These are phyloP conservation scores for Gallinago undulata DNA, from an alignment of 2,113 vertebrate species.

Conservation along the genomic window DNA sequence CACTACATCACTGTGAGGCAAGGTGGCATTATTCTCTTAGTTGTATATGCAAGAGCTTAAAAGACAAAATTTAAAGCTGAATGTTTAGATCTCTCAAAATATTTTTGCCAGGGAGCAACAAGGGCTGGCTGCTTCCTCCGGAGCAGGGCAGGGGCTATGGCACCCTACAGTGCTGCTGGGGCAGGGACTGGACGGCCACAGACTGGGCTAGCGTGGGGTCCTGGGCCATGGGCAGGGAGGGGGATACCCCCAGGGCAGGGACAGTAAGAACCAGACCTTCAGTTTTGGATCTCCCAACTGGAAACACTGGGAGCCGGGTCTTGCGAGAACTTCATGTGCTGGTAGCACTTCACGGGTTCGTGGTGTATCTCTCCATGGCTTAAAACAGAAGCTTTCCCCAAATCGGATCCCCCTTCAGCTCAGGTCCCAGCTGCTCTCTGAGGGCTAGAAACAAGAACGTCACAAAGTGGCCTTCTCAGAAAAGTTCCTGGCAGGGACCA, in stretches of 20 bases:
- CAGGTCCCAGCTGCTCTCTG: neutral
- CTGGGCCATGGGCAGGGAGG: neutral
- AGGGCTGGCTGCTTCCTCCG: neutral
- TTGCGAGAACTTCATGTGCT: neutral
- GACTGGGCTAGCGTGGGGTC: neutral
- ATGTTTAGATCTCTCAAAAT: accelerated
- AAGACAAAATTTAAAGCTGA: neutral
- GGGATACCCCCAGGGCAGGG: neutral
- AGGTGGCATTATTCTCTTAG: constrained; percentile 65
- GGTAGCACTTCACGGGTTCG: neutral
- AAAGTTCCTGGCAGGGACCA: neutral
- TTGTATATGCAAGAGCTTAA: neutral
- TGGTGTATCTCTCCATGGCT: neutral
- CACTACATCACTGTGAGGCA: constrained; percentile 46
- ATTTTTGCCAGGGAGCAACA: neutral
- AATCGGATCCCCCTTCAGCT: neutral
- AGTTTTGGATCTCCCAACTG: neutral
- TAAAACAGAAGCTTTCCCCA: neutral
- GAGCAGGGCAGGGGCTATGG: accelerated
- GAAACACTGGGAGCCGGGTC: neutral
- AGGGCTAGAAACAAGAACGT: neutral
- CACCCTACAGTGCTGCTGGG: neutral
- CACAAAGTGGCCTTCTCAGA: neutral
- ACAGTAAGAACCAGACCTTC: neutral
- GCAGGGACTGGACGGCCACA: accelerated